phyloP scores from a whole-genome alignment of 2,888 invertebrate genomes.

The Athalia cordata region DNA sequence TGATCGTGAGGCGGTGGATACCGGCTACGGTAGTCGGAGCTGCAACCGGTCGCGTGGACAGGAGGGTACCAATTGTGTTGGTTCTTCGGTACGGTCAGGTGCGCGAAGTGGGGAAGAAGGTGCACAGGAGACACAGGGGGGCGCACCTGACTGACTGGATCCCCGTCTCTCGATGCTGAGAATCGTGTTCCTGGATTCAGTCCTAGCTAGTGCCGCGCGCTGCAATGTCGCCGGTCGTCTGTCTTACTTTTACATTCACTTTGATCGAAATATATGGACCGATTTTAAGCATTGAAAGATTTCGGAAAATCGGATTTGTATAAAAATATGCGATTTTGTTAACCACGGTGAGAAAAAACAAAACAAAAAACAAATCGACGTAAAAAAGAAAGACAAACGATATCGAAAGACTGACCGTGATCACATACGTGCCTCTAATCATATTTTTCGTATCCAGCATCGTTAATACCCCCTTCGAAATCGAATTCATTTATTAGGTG shows the following conservation, averaged over 20 bases:
- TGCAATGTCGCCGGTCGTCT: slow-evolving; percentile 41
- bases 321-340: no score
- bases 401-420: no score
- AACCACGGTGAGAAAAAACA: background rate
- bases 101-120: slow-evolving; percentile 28
- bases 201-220: slow-evolving; percentile 38
- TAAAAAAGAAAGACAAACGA: background rate
- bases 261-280: background rate
- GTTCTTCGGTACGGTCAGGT: slow-evolving; percentile 47
- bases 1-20: background rate
- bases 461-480: no score
- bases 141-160: slow-evolving; percentile 41
- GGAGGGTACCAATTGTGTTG: slow-evolving; percentile 44
- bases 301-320: background rate
- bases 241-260: background rate
- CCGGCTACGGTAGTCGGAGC: slow-evolving; percentile 35
- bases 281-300: background rate
- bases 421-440: no score
- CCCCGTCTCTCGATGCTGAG: slow-evolving; percentile 30
- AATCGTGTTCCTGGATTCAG: slow-evolving; percentile 43
- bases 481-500: no score
- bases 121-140: slow-evolving; percentile 41
- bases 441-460: no score
- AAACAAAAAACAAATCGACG: background rate
- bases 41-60: slow-evolving; percentile 44